phyloP scores from a whole-genome alignment of 1,140 invertebrate genomes.

The Uloborus diversus region DNA sequence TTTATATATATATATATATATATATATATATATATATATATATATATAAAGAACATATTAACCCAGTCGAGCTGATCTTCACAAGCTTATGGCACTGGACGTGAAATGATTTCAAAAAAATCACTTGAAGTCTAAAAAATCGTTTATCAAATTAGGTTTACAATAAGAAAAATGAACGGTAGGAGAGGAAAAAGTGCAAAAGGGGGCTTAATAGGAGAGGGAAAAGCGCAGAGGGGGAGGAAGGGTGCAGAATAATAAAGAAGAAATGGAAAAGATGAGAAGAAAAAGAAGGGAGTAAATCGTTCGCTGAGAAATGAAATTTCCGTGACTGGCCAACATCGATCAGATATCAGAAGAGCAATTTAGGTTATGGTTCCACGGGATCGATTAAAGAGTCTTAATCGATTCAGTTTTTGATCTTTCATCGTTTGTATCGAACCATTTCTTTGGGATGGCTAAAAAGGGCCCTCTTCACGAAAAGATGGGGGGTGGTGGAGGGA shows the following conservation, averaged over 20 bases:
- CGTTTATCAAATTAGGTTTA: constrained; percentile 13
- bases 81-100: background rate
- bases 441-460: too few relatives aligned
- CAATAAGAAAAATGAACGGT: too few relatives aligned
- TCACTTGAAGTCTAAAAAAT: constrained; percentile 19
- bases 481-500: too few relatives aligned
- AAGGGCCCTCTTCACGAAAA: too few relatives aligned
- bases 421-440: too few relatives aligned
- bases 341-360: constrained; percentile 30
- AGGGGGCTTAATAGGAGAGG: too few relatives aligned
- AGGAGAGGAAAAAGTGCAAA: too few relatives aligned
- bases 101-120: too few relatives aligned
- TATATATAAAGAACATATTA: too few relatives aligned
- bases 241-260: constrained; percentile 11
- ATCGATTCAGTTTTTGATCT: background rate
- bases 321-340: constrained; percentile 26
- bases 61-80: too few relatives aligned
- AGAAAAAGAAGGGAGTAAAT: constrained; percentile 25
- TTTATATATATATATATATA: too few relatives aligned
- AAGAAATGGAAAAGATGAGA: background rate
- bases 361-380: constrained; percentile 11
- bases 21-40: too few relatives aligned
- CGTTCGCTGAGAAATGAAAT: constrained; percentile 43
- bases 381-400: constrained; percentile 31
- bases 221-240: constrained; percentile 1